These are phyloP conservation scores for Mus pahari DNA, from an alignment of 2,113 vertebrate genomes.

Conservation along the genomic window DNA sequence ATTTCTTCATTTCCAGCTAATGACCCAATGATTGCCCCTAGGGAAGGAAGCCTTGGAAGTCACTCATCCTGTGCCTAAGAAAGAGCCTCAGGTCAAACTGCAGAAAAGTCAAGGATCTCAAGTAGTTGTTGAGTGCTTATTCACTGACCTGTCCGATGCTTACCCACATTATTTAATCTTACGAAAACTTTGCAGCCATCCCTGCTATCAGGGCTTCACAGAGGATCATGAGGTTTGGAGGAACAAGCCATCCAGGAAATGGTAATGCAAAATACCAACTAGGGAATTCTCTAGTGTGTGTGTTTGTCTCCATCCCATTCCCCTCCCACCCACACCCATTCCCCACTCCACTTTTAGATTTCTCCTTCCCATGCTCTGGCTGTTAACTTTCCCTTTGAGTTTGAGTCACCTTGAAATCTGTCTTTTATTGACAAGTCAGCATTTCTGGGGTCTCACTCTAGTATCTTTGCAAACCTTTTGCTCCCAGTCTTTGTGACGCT, in stretches of 20 bases:
- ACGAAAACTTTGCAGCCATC: neutral
- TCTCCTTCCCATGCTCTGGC: neutral
- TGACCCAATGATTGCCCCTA: neutral
- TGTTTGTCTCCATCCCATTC: neutral
- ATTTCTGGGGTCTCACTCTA: neutral
- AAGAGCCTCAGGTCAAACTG: neutral
- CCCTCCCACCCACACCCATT: neutral
- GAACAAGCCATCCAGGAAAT: neutral
- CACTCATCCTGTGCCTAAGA: neutral
- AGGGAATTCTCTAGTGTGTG: neutral
- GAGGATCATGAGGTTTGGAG: constrained; percentile 46
- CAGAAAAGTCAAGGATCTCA: neutral
- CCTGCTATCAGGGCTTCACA: constrained; percentile 40
- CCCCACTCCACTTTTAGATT: neutral
- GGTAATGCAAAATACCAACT: neutral
- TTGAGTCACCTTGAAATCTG: constrained; percentile 12
- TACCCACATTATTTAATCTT: constrained; percentile 11
- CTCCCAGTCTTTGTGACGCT: constrained; percentile 23
- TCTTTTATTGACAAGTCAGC: neutral
- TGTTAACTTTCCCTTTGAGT: neutral
- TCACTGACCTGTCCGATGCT: neutral
- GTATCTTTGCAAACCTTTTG: neutral
- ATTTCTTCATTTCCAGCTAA: constrained; percentile 52
- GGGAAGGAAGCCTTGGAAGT: neutral
- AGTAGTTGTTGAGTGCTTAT: neutral